These are phyloP conservation scores for Contarinia nasturtii DNA, from an alignment of 1,140 invertebrate genomes.

Conservation along the genomic window DNA sequence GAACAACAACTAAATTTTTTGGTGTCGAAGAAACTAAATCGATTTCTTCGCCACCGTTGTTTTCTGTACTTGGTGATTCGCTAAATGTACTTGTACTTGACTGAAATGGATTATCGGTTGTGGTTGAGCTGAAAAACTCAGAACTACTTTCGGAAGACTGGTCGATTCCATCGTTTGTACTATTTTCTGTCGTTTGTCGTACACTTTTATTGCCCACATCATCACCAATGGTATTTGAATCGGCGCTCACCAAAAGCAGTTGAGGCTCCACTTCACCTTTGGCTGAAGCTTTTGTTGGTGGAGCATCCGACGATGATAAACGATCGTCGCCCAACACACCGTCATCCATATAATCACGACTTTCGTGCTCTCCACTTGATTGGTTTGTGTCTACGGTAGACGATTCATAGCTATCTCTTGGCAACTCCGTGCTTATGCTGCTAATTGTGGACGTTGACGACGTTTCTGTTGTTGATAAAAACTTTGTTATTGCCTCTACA, in stretches of 20 bases:
- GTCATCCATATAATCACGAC: too few species aligned
- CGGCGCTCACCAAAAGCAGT: not conserved
- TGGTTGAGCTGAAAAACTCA: not conserved
- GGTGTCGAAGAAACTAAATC: too few species aligned
- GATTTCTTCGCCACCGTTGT: not conserved
- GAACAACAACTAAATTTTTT: not conserved
- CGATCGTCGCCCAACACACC: too few species aligned
- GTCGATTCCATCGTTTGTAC: too few species aligned
- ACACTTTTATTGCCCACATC: not conserved
- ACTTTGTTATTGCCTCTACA: slow-evolving; percentile 6
- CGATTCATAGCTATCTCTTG: slow-evolving; percentile 17
- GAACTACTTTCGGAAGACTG: too few species aligned
- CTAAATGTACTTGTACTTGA: not conserved
- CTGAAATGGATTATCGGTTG: not conserved
- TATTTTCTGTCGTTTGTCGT: not conserved
- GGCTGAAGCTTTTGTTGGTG: too few species aligned
- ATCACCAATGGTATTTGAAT: not conserved
- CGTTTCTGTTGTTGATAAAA: not conserved
- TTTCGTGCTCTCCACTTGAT: slow-evolving; percentile 2
- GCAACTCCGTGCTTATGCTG: slow-evolving; percentile 13
- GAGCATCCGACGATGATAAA: too few species aligned
- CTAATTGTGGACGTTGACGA: slow-evolving; percentile 1
- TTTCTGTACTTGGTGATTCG: not conserved
- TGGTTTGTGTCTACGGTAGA: slow-evolving; percentile 9
- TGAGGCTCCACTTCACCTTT: too few species aligned